These are phyloP conservation scores for Drosophila aff. DNA, from an alignment of 1,140 invertebrate species.

Conservation along the genomic window DNA sequence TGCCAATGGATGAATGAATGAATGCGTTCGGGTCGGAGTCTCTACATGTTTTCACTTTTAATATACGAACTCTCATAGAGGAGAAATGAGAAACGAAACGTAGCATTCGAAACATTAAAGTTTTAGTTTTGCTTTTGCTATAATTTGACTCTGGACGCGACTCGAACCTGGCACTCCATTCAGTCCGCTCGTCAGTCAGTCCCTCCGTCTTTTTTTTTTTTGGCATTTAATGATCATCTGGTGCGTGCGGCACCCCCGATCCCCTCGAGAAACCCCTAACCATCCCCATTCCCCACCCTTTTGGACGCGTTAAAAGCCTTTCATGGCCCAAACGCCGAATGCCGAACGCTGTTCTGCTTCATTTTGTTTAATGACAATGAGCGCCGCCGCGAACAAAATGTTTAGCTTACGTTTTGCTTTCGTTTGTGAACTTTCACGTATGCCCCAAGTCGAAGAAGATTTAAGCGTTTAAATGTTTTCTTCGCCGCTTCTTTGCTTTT, in stretches of 20 bases:
- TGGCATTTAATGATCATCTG: constrained; percentile 80
- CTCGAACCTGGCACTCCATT: constrained; percentile 51
- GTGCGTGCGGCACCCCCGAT: constrained; percentile 42
- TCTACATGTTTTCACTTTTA: constrained; percentile 82
- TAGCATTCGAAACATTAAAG: constrained; percentile 78
- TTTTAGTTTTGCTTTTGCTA: constrained; percentile 75
- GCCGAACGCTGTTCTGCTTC: constrained; percentile 72
- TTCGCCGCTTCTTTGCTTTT: constrained; percentile 41
- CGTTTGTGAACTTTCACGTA: constrained; percentile 79
- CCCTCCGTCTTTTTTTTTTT: constrained; percentile 44
- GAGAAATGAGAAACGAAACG: constrained; percentile 68
- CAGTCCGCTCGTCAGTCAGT: constrained; percentile 47
- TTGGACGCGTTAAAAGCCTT: constrained; percentile 64
- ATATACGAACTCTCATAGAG: constrained; percentile 56
- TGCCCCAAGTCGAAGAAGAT: constrained; percentile 63
- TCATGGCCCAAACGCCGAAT: constrained; percentile 53
- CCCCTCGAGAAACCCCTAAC: constrained; percentile 3
- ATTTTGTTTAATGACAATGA: constrained; percentile 83
- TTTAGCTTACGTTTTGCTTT: constrained; percentile 72
- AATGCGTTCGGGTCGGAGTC: constrained; percentile 19
- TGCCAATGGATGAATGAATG: constrained; percentile 57
- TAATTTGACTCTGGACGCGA: constrained; percentile 65
- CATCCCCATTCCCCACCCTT: constrained; percentile 31
- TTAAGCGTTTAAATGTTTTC: constrained; percentile 72
- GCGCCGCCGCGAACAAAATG: constrained; percentile 52